phyloP scores from a whole-genome alignment of 2,113 vertebrate species.

The Nerophis ophidion region DNA sequence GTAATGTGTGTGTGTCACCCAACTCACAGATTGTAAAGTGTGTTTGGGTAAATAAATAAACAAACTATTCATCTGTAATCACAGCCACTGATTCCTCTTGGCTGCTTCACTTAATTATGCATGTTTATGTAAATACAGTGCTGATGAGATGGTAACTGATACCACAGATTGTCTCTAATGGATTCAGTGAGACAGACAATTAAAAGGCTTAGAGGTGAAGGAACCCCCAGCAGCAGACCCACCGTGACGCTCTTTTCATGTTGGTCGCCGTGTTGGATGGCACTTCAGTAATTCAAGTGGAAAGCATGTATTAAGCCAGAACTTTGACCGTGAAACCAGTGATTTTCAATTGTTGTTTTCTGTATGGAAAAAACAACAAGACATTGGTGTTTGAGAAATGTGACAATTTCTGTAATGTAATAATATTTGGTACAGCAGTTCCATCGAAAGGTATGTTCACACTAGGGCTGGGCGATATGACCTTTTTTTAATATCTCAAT shows the following conservation, averaged over 20 bases:
- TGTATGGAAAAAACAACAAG: too few species aligned
- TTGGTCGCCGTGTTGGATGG: too few species aligned
- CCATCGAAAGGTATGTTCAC: too few species aligned
- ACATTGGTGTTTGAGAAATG: too few species aligned
- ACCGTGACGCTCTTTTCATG: not conserved
- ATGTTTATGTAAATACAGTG: slow-evolving; percentile 57
- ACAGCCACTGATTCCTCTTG: slow-evolving; percentile 39
- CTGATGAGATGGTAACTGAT: slow-evolving; percentile 59
- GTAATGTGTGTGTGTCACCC: slow-evolving; percentile 10
- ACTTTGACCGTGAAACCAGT: too few species aligned
- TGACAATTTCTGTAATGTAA: too few species aligned
- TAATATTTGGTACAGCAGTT: too few species aligned
- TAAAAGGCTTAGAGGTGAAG: slow-evolving; percentile 48
- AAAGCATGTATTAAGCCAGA: too few species aligned
- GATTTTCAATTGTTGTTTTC: too few species aligned
- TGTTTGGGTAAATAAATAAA: slow-evolving; percentile 52
- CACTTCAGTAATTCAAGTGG: too few species aligned
- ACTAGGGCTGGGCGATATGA: too few species aligned
- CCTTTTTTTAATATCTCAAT: too few species aligned
- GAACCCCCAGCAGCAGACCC: not conserved
- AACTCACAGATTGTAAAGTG: slow-evolving; percentile 18
- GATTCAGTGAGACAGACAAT: slow-evolving; percentile 55
- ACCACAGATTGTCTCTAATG: slow-evolving; percentile 60
- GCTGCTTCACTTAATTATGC: slow-evolving; percentile 57
- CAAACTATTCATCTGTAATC: slow-evolving; percentile 24